phyloP scores from a whole-genome alignment of 1,140 invertebrate species.

The Psilanteris sp. region DNA sequence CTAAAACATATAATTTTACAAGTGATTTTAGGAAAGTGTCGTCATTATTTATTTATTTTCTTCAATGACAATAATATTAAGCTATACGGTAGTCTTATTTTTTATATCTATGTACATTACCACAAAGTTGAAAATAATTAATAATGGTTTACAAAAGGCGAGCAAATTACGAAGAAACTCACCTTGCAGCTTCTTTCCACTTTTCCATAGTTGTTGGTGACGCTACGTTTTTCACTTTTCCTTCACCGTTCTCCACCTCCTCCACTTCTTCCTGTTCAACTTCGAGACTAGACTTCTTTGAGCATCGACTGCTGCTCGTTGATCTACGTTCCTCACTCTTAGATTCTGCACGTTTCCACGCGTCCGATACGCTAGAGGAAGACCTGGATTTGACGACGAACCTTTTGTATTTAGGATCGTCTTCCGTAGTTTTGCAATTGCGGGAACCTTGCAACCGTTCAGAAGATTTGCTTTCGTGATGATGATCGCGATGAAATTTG shows the following conservation, averaged over 20 bases:
- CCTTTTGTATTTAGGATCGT: conserved; percentile 34
- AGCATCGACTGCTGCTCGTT: conserved; percentile 64
- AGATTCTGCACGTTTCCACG: conserved; percentile 67
- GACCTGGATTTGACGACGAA: conserved; percentile 71
- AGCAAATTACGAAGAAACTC: too few species aligned
- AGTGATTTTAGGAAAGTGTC: too few species aligned
- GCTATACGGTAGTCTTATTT: too few species aligned
- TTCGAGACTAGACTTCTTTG: conserved; percentile 63
- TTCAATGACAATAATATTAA: too few species aligned
- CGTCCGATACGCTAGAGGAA: conserved; percentile 71
- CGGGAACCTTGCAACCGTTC: conserved; percentile 56
- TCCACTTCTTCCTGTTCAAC: conserved; percentile 37
- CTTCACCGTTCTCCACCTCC: conserved; percentile 32
- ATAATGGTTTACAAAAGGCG: too few species aligned
- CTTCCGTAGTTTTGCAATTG: conserved; percentile 4
- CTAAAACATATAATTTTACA: too few species aligned
- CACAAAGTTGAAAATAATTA: too few species aligned
- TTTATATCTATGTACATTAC: too few species aligned
- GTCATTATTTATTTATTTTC: too few species aligned
- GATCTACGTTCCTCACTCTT: conserved; percentile 61
- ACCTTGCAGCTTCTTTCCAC: conserved; percentile 67
- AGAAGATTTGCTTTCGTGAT: conserved; percentile 69
- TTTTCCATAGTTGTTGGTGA: conserved; percentile 68
- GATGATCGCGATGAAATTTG: conserved; percentile 31
- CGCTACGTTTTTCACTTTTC: conserved; percentile 67